phyloP scores from a whole-genome alignment of 2,888 invertebrate species.

The Candidula unifasciata region DNA sequence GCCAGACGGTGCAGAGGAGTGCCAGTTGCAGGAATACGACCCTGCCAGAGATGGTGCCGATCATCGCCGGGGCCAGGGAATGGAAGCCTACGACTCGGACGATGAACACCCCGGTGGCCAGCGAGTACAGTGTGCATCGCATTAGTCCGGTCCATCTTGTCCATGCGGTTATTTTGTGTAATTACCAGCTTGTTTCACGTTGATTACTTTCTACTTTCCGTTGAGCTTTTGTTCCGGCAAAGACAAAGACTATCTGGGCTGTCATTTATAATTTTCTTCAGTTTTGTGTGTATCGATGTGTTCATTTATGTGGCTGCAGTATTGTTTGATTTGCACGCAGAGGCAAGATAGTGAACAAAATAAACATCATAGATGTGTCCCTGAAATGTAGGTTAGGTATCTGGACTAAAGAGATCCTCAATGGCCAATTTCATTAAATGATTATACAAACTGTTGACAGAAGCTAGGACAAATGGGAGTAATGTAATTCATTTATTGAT shows the following conservation, averaged over 20 bases:
- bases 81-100: conserved; percentile 70
- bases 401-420: too few species aligned
- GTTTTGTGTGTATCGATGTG: too few species aligned
- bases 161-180: background rate
- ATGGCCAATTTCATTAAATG: too few species aligned
- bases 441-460: too few species aligned
- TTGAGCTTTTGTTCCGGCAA: conserved; percentile 18
- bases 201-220: conserved; percentile 9
- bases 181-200: background rate
- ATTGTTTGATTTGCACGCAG: too few species aligned
- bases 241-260: background rate
- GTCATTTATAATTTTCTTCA: background rate
- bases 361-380: too few species aligned
- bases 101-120: conserved; percentile 71
- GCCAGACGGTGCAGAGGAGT: conserved; percentile 88
- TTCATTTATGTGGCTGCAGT: too few species aligned
- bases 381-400: too few species aligned
- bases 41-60: conserved; percentile 81
- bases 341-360: too few species aligned
- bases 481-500: too few species aligned
- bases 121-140: conserved; percentile 75
- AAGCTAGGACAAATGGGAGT: too few species aligned
- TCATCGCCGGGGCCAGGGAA: conserved; percentile 38
- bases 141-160: conserved; percentile 59
- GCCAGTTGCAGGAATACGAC: conserved; percentile 86